Evolutionary conservation across 2,113 vertebrate genomes (phyloP), one percentile per base, ranked within the genome.

Genomic region (Lepus timidus): DNA sequence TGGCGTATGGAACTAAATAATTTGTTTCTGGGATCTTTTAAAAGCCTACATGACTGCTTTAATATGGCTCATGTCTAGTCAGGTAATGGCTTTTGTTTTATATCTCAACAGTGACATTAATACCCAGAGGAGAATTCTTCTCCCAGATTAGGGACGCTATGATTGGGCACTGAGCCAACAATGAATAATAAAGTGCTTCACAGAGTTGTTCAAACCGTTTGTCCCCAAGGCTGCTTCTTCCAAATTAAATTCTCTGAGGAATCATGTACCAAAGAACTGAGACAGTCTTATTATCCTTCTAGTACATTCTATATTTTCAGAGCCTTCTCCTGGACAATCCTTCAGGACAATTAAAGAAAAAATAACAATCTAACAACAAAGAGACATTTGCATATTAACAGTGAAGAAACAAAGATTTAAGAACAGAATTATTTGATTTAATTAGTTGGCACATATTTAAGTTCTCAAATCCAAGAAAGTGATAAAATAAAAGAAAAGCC

Each of bases 241-340:
- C 62, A 83, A 76, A 79, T 75, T 62, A 83, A 96, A 94, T 74
- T 79, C 71, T 79, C 82, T 22, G 27, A 92, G 90, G 81, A 90
- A 74, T 78, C 22, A 20, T 27, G 11, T 71, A 79, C 49, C 49
- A 44, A 27, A 92, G 70, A 83, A 55, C 4, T 13, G 14, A 70
- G 65, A 22, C 0, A 31, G 73, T 68, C n/a, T 52, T 23, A 55
- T 25, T 7, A 76, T 68, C 0, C 23, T 61, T 87, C 25, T 4
- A 83, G 6, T 51, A 14, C 1, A 33, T 4, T 61, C 11, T 73
- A 6, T 55, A 52, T 86, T 71, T 90, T 74, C 25, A 84, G 64
- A 62, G 22, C 17, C 20, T 71, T 91, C n/a, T 68, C 22, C 31
- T 75, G 17, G 27, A 19, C 51, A 80, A 36, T 39, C 7, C 8